Percentiles rank a stretch among this genome's conserved stretches.
phyloP scores from a whole-genome alignment of 2,797 vertebrate species.

The Eleutherodactylus coqui region DNA sequence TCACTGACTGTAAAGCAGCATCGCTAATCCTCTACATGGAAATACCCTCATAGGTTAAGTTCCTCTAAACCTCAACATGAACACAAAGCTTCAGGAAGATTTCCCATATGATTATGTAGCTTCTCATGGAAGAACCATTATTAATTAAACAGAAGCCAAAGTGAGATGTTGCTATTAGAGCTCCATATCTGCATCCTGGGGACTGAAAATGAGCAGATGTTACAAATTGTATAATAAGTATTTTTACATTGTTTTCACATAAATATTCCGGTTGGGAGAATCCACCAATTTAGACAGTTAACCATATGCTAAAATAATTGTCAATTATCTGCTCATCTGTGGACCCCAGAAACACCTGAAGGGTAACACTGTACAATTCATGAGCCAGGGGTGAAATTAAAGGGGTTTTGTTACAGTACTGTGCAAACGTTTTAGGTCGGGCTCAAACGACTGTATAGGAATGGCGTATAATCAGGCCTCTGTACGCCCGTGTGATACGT shows the following conservation, averaged over 20 bases:
- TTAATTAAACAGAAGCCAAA: constrained; percentile 1
- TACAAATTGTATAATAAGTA: constrained; percentile 9
- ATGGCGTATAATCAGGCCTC: no score
- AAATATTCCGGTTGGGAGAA: constrained; percentile 26
- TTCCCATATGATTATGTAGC: neutral
- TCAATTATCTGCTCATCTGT: constrained; percentile 38
- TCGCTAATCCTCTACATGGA: neutral
- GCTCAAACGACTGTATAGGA: no score
- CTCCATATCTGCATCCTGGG: neutral
- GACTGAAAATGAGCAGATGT: constrained; percentile 31
- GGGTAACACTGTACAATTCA: neutral
- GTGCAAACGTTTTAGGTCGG: no score
- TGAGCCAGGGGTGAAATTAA: neutral
- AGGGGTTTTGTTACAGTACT: no score
- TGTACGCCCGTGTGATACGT: no score
- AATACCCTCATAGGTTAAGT: neutral
- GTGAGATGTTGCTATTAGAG: neutral
- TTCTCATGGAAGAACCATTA: constrained; percentile 4
- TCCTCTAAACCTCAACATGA: neutral
- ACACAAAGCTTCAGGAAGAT: neutral
- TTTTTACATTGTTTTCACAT: neutral
- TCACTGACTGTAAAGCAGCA: neutral
- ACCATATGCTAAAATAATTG: constrained; percentile 39
- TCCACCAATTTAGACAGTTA: constrained; percentile 40
- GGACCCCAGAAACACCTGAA: constrained; percentile 4